Evolutionary conservation across 1,140 invertebrate species (phyloP).

Genomic region (Drosophila melanogaster): DNA sequence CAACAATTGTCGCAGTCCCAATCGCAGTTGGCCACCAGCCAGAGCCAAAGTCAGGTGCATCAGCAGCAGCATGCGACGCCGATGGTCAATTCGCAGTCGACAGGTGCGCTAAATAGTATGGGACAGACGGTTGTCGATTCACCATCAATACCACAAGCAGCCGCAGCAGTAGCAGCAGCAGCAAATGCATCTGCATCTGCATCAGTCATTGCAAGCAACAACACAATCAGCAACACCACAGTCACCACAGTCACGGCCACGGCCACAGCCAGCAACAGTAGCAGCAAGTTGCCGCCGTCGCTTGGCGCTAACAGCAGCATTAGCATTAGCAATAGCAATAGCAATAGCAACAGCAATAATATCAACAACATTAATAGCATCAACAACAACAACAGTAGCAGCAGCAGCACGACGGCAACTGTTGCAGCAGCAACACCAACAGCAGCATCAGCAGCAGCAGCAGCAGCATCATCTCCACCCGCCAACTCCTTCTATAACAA

Average conservation of each 20-base stretch:
- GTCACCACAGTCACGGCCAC: constrained; percentile 51
- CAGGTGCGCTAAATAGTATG: constrained; percentile 84
- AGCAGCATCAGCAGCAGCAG: constrained; percentile 35
- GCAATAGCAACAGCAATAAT: constrained; percentile 47
- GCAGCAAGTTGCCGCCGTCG: constrained; percentile 52
- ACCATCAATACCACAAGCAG: constrained; percentile 12
- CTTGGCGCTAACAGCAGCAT: constrained; percentile 32
- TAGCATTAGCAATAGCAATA: constrained; percentile 39
- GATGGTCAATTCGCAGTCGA: constrained; percentile 79
- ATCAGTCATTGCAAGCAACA: constrained; percentile 59
- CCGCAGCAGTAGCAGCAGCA: constrained; percentile 22
- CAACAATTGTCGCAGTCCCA: constrained; percentile 75
- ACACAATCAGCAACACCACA: constrained; percentile 52
- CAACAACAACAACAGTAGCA: constrained; percentile 37
- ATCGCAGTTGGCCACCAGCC: constrained; percentile 61
- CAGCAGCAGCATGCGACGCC: constrained; percentile 53
- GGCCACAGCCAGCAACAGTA: constrained; percentile 34
- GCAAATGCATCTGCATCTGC: constrained; percentile 25
- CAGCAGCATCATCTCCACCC: constrained; percentile 35
- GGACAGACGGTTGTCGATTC: constrained; percentile 83
- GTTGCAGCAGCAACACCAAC: constrained; percentile 35
- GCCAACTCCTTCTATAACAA: constrained; percentile 34
- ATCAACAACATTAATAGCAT: constrained; percentile 28
- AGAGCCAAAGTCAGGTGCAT: constrained; percentile 56
- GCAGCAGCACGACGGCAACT: constrained; percentile 25